A percentile compares a stretch with the other conserved stretches of the same genome.
Conservation (phyloP, 2,797 vertebrate species). For the Bryconaethiops microstoma region DNA sequence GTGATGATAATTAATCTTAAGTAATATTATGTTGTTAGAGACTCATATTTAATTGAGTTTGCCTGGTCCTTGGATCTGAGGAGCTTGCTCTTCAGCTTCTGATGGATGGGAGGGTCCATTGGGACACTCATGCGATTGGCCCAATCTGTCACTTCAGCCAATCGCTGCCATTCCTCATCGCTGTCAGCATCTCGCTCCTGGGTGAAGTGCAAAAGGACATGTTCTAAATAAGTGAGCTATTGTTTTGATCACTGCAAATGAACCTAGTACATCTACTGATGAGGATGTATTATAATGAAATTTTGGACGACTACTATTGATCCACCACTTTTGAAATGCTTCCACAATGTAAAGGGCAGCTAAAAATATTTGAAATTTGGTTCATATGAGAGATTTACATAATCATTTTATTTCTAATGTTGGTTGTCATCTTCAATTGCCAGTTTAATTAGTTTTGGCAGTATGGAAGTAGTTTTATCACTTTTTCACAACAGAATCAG, state of each 20-base stretch:
- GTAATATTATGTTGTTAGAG: not conserved
- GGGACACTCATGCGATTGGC: conserved; percentile 63
- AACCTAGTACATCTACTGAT: not conserved
- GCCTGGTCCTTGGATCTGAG: conserved; percentile 80
- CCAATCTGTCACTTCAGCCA: conserved; percentile 68
- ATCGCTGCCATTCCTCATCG: conserved; percentile 80
- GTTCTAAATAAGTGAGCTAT: not conserved
- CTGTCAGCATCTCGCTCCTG: conserved; percentile 84
- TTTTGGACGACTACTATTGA: not conserved
- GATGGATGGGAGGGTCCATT: conserved; percentile 70
- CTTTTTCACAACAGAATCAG: not conserved
- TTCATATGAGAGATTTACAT: too few species aligned
- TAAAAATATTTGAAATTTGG: too few species aligned
- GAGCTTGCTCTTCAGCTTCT: conserved; percentile 73
- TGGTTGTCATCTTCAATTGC: not conserved
- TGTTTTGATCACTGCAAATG: not conserved
- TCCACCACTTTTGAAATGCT: not conserved
- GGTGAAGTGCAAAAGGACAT: conserved; percentile 13
- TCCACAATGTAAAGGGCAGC: too few species aligned
- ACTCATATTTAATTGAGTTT: conserved; percentile 46
- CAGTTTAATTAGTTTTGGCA: not conserved
- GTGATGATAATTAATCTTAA: not conserved
- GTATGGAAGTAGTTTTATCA: not conserved
- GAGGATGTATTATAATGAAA: not conserved
- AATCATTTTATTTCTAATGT: not conserved